phyloP scores from a whole-genome alignment of 2,888 invertebrate species.

The Pyralis farinalis region DNA sequence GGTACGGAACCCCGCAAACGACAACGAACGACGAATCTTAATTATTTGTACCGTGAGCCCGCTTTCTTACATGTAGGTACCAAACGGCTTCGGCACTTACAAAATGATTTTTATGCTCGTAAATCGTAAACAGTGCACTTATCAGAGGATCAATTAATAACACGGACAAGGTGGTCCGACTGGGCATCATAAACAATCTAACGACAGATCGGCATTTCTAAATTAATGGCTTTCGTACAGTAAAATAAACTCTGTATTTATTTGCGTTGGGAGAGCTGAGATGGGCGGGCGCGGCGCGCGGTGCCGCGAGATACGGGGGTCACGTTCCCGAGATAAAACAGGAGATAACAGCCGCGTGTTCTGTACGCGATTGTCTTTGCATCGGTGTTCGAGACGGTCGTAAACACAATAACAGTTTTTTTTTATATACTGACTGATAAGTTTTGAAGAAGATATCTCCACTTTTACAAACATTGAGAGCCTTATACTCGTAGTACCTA shows the following conservation, averaged over 20 bases:
- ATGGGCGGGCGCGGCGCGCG: slow-evolving; percentile 65
- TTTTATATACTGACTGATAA: no score
- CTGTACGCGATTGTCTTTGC: slow-evolving; percentile 63
- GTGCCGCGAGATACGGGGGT: slow-evolving; percentile 62
- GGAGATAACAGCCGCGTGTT: slow-evolving; percentile 62
- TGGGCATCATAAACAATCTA: slow-evolving; percentile 58
- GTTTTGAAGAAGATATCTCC: no score
- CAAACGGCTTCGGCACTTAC: slow-evolving; percentile 1
- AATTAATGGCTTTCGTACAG: slow-evolving; percentile 49
- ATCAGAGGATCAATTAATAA: slow-evolving; percentile 73
- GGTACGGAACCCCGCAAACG: no score
- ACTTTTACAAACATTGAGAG: no score
- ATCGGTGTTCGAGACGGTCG: slow-evolving; percentile 3
- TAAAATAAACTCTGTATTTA: slow-evolving; percentile 41
- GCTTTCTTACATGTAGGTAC: no score
- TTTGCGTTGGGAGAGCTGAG: slow-evolving; percentile 48
- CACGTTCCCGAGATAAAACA: slow-evolving; percentile 71
- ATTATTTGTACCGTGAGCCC: no score
- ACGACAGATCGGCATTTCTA: slow-evolving; percentile 64
- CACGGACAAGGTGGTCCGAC: slow-evolving; percentile 64
- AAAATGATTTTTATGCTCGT: slow-evolving; percentile 30
- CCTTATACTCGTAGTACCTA: no score
- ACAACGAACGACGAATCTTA: no score
- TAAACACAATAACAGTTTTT: neutral
- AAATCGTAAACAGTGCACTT: slow-evolving; percentile 44